Evolutionary conservation across 2,888 invertebrate species (phyloP), one percentile per base, ranked within the genome.

Genomic region (Eumerus sabulonum): DNA sequence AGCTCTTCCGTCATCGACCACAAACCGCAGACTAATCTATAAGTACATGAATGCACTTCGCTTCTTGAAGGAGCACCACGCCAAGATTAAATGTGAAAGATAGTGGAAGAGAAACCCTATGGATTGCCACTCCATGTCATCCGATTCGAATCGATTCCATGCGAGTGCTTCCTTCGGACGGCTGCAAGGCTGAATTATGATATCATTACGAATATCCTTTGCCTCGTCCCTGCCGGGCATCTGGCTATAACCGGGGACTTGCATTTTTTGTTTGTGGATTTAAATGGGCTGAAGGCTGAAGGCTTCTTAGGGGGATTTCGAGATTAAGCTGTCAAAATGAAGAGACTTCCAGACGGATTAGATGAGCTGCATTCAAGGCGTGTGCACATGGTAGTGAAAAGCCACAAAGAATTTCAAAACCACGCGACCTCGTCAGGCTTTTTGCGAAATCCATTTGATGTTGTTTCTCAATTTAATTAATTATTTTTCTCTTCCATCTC

Each of bases 11-110:
- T 44, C 50, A 36, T 45, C 67, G 53, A 48, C 77, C 59, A 16
- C 77, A 73, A 74, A 73, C 77, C 77, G 59, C 77, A 79, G 77
- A 74, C 73, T 73, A 72, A 79, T 67, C 68, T 64, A 42, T 53
- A 59, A 59, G 53, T 27, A 54, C 47, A 60, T 36, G 36, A 38
- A 67, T 27, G 27, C 40, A 14, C 53, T 50, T 38, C 36, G 17
- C 57, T 27, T 7, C n/a, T n/a, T 27, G 3, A 27, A 27, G 27
- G 76, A 67, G 18, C 66, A 67, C 60, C 72, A 72, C 18, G 51
- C 59, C 44, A 51, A 67, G 67, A 77, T 63, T 67, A 60, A 72
- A 77, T 66, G 57, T 51, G 67, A 77, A 59, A 51, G 62, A 63
- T 44, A 53, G 53, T 51, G 62, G 42, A 45, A 18, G 51, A 42